These are phyloP conservation scores for Sphenodon punctatus DNA, from an alignment of 2,797 vertebrate genomes.

Conservation along the genomic window DNA sequence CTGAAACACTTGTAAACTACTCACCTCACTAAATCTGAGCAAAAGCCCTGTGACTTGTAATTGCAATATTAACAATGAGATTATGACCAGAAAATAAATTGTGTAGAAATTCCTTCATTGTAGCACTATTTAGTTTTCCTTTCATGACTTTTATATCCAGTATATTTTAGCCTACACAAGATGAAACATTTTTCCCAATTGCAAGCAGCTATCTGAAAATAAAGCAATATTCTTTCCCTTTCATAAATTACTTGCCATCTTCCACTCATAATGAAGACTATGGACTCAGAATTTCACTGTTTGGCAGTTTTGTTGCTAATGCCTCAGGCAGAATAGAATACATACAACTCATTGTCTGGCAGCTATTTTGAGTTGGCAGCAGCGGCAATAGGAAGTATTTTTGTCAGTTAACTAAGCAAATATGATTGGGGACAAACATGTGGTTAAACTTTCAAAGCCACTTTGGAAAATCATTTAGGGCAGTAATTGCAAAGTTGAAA, in stretches of 20 bases:
- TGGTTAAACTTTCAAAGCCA: slow-evolving; percentile 37
- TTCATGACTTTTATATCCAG: neutral
- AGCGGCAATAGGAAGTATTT: slow-evolving; percentile 40
- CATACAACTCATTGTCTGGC: neutral
- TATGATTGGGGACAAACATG: slow-evolving; percentile 34
- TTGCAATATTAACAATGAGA: neutral
- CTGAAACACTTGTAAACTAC: neutral
- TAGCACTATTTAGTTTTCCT: neutral
- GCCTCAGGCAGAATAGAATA: slow-evolving; percentile 23
- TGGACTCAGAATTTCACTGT: neutral
- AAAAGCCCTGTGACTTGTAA: neutral
- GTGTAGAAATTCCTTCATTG: neutral
- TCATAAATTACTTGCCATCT: neutral
- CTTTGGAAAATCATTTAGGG: slow-evolving; percentile 35
- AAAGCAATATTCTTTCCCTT: neutral
- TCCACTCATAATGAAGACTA: neutral
- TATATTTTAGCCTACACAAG: neutral
- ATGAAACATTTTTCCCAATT: neutral
- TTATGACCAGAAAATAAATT: neutral
- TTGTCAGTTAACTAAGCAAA: slow-evolving; percentile 45
- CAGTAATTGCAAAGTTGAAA: slow-evolving; percentile 47
- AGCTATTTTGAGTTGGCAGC: slow-evolving; percentile 14
- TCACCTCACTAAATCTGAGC: fast-evolving
- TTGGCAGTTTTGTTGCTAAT: neutral
- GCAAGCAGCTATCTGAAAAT: slow-evolving; percentile 1